These are phyloP conservation scores for Ostrea denselamellosa DNA, from an alignment of 1,140 invertebrate genomes.

Conservation along the genomic window DNA sequence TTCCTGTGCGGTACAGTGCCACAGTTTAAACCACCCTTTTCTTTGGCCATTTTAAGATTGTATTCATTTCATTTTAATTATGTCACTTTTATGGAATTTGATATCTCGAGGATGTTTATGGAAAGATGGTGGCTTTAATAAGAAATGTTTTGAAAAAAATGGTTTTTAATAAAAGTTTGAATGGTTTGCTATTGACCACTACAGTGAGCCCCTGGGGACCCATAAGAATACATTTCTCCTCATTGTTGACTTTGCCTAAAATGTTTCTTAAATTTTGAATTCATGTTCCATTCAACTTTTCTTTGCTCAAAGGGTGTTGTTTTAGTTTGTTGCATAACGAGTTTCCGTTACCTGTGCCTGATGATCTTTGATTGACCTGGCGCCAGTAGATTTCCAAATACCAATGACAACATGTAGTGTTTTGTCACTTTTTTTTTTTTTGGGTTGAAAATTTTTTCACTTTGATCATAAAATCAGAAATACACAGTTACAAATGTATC, in stretches of 20 bases:
- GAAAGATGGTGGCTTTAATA: constrained; percentile 37
- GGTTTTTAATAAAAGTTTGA: constrained; percentile 35
- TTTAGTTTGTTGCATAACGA: constrained; percentile 7
- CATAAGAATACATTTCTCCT: constrained; percentile 4
- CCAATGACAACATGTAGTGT: not conserved
- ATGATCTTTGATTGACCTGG: not conserved
- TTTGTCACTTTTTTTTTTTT: too few relatives aligned
- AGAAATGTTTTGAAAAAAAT: constrained; percentile 34
- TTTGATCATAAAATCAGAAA: not conserved
- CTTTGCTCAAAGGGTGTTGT: not conserved
- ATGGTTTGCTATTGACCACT: not conserved
- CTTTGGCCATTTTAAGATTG: constrained; percentile 19
- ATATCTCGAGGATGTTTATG: constrained; percentile 42
- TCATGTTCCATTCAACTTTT: not conserved
- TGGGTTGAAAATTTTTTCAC: too few relatives aligned
- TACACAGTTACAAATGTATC: not conserved
- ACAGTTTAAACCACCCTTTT: constrained; percentile 20
- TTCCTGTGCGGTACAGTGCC: constrained; percentile 55
- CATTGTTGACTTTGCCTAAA: constrained; percentile 31
- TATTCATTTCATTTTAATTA: constrained; percentile 41
- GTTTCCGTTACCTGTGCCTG: not conserved
- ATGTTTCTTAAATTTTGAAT: constrained; percentile 22
- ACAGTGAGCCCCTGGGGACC: not conserved
- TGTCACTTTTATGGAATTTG: constrained; percentile 39
- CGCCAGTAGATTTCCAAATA: not conserved